Evolutionary conservation across 2,888 invertebrate species (phyloP).

Genomic region (Holacanthella duospinosa): DNA sequence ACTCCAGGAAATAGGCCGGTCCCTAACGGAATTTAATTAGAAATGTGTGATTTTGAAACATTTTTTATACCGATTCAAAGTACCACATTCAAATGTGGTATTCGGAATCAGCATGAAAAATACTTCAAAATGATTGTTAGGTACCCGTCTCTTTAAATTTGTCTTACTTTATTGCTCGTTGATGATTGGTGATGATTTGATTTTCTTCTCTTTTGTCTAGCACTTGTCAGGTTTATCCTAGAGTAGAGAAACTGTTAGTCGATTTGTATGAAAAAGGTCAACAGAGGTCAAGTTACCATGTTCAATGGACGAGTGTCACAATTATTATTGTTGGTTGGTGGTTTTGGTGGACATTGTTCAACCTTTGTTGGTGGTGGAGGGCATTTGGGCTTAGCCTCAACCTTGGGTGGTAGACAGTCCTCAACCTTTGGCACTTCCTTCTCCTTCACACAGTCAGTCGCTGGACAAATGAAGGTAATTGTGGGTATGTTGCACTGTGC

Average conservation of each 20-base stretch:
- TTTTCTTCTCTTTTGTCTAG: not conserved
- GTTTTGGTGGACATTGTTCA: not conserved
- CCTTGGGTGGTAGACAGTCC: not conserved
- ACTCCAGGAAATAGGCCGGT: too few relatives aligned
- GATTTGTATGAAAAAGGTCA: not conserved
- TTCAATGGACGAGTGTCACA: slow-evolving; percentile 5
- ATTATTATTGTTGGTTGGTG: not conserved
- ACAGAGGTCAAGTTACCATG: slow-evolving; percentile 14
- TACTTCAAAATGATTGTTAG: too few relatives aligned
- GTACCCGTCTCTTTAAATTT: too few relatives aligned
- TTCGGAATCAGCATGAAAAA: too few relatives aligned
- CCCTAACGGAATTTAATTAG: too few relatives aligned
- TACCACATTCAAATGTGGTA: too few relatives aligned
- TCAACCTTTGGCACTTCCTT: too few relatives aligned
- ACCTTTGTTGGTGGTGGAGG: slow-evolving; percentile 1
- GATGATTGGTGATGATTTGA: not conserved
- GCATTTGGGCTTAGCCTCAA: slow-evolving; percentile 3
- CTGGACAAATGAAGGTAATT: slow-evolving; percentile 10
- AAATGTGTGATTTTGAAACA: too few relatives aligned
- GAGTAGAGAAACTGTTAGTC: not conserved
- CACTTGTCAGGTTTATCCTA: not conserved
- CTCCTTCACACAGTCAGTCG: not conserved
- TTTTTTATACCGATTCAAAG: too few relatives aligned
- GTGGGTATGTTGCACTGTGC: slow-evolving; percentile 5
- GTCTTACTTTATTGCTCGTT: not conserved